A percentile compares a stretch with the other conserved stretches of the same genome.
Conservation (phyloP, 2,888 invertebrate species). For the Brenthis hecate region DNA sequence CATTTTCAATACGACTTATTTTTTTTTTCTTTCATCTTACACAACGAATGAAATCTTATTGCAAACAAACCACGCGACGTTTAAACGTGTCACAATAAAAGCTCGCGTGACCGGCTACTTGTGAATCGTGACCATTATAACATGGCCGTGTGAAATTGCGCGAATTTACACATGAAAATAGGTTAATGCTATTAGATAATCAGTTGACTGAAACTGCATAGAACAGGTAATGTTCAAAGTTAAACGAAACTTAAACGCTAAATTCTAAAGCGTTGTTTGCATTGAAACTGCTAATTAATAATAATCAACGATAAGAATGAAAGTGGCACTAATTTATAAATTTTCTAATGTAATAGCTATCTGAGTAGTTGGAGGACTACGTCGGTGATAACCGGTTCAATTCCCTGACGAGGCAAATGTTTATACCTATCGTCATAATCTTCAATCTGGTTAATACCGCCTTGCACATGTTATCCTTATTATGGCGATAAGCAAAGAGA, state of each 20-base stretch:
- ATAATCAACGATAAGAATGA: too few species aligned
- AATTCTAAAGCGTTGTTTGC: background rate
- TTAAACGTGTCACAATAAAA: slow-evolving; percentile 19
- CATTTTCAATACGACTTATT: too few species aligned
- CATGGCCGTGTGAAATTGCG: slow-evolving; percentile 17
- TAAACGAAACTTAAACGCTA: background rate
- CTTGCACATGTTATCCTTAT: too few species aligned
- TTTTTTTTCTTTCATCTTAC: background rate
- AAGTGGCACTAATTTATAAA: too few species aligned
- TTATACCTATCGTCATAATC: too few species aligned
- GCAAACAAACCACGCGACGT: slow-evolving; percentile 6
- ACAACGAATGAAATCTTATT: background rate
- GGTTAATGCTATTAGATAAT: slow-evolving; percentile 23
- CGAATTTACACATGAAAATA: slow-evolving; percentile 21
- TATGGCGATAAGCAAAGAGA: too few species aligned
- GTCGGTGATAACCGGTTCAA: too few species aligned
- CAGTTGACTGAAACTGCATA: slow-evolving; percentile 3
- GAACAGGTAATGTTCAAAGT: background rate
- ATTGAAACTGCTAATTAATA: too few species aligned
- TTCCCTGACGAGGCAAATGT: too few species aligned
- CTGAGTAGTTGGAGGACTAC: too few species aligned
- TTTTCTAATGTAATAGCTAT: too few species aligned
- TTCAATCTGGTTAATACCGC: too few species aligned
- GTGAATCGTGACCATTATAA: slow-evolving; percentile 17
- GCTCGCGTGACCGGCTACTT: slow-evolving; percentile 18